These are phyloP conservation scores for Ariolimax columbianus DNA, from an alignment of 2,888 invertebrate genomes.

Conservation along the genomic window DNA sequence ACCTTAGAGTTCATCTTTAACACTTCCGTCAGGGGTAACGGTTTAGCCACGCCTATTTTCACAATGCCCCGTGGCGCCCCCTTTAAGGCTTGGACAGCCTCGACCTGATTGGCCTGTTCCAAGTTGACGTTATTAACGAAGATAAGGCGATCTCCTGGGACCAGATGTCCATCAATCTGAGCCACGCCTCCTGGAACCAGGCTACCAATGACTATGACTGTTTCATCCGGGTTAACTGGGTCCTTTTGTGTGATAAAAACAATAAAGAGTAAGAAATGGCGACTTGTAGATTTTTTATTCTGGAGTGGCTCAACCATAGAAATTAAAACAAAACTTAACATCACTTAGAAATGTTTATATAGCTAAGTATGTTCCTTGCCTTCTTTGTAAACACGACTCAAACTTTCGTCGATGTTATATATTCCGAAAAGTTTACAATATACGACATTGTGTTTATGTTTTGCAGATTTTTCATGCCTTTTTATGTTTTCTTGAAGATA, in stretches of 20 bases:
- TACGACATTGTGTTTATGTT: no score
- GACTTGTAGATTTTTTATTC: no score
- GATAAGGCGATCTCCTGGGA: slow-evolving; percentile 94
- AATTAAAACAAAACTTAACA: no score
- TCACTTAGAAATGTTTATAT: no score
- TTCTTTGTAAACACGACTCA: no score
- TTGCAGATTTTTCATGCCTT: no score
- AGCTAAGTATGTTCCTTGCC: no score
- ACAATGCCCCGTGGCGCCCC: slow-evolving; percentile 96
- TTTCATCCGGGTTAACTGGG: slow-evolving; percentile 96
- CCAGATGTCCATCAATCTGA: slow-evolving; percentile 96
- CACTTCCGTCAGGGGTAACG: slow-evolving; percentile 79
- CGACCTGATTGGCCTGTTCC: slow-evolving; percentile 96
- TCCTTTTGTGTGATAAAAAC: slow-evolving; percentile 83
- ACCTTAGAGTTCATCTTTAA: slow-evolving; percentile 58
- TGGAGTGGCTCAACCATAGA: no score
- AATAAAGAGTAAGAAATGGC: background rate
- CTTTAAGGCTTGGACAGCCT: slow-evolving; percentile 97
- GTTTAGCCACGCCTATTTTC: slow-evolving; percentile 93
- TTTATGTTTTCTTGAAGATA: no score
- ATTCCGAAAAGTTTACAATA: no score
- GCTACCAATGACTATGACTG: slow-evolving; percentile 97
- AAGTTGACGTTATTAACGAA: slow-evolving; percentile 93
- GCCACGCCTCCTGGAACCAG: slow-evolving; percentile 99
- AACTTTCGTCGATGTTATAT: no score